phyloP scores from a whole-genome alignment of 2,113 vertebrate species.

The Cottus gobio region DNA sequence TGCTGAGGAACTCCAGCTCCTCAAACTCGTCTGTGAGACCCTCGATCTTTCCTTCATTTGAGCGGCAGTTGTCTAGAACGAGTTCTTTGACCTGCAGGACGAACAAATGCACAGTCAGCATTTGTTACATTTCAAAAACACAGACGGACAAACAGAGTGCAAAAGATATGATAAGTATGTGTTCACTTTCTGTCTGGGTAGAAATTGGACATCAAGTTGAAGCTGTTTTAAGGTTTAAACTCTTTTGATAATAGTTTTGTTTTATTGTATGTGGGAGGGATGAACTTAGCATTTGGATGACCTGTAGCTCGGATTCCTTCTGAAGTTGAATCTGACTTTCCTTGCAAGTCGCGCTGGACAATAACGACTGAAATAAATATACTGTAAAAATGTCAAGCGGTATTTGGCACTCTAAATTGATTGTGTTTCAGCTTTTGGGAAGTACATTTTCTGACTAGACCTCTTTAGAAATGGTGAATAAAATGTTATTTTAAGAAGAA shows the following conservation, averaged over 20 bases:
- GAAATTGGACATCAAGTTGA: not conserved
- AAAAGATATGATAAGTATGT: not conserved
- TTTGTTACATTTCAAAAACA: not conserved
- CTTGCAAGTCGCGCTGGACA: not conserved
- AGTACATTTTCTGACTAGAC: not conserved
- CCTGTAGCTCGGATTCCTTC: not conserved
- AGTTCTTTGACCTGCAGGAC: slow-evolving; percentile 93
- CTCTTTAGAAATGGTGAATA: not conserved
- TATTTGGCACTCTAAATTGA: not conserved
- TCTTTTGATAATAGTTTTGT: not conserved
- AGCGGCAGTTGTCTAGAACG: slow-evolving; percentile 97
- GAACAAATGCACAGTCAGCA: slow-evolving; percentile 1
- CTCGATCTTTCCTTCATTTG: slow-evolving; percentile 95
- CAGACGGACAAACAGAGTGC: not conserved
- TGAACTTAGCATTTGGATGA: not conserved
- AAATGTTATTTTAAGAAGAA: not conserved
- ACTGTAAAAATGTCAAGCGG: not conserved
- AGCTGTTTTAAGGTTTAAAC: not conserved
- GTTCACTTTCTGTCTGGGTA: not conserved
- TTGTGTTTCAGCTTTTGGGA: not conserved
- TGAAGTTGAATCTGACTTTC: not conserved
- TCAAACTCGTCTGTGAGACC: slow-evolving; percentile 98
- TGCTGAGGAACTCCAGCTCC: slow-evolving; percentile 98
- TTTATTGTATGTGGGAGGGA: not conserved
- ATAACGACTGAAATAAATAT: not conserved